Percentiles rank a stretch among this genome's conserved stretches.
These are phyloP conservation scores for Nesogale talazaci DNA, from an alignment of 2,113 vertebrate species.

Conservation along the genomic window DNA sequence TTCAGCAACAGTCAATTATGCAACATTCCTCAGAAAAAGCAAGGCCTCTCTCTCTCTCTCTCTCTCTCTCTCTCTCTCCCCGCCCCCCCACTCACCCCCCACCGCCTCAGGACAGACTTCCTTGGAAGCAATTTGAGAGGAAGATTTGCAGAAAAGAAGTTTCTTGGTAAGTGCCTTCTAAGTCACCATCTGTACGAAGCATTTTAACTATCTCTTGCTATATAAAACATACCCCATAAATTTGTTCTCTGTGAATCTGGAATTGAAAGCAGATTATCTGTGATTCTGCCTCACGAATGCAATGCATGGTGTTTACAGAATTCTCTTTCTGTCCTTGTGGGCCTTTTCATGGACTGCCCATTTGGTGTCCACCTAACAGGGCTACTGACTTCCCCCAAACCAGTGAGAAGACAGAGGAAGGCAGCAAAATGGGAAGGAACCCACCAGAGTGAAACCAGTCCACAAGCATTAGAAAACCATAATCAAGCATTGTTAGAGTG, in stretches of 20 bases:
- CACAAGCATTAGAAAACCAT: not conserved
- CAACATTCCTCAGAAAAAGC: not conserved
- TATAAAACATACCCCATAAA: not conserved
- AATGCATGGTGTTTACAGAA: not conserved
- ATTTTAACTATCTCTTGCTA: not conserved
- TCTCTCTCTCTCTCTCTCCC: not conserved
- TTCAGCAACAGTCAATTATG: conserved; percentile 2
- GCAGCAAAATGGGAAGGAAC: not conserved
- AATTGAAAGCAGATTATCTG: not conserved
- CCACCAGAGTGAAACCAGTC: not conserved
- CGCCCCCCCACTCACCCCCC: too few species aligned
- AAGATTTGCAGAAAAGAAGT: not conserved
- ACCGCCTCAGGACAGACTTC: conserved; percentile 31
- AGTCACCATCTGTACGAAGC: not conserved
- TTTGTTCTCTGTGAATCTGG: not conserved
- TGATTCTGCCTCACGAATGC: not conserved
- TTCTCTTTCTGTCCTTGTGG: not conserved
- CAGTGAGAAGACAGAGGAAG: not conserved
- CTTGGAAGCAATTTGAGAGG: conserved; percentile 1
- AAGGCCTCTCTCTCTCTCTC: not conserved
- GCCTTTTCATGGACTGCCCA: not conserved
- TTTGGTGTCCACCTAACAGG: not conserved
- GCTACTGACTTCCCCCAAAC: not conserved
- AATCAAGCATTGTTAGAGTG: too few species aligned
- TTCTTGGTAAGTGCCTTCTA: not conserved